phyloP scores from a whole-genome alignment of 2,888 invertebrate genomes.

The Hololepta plana region DNA sequence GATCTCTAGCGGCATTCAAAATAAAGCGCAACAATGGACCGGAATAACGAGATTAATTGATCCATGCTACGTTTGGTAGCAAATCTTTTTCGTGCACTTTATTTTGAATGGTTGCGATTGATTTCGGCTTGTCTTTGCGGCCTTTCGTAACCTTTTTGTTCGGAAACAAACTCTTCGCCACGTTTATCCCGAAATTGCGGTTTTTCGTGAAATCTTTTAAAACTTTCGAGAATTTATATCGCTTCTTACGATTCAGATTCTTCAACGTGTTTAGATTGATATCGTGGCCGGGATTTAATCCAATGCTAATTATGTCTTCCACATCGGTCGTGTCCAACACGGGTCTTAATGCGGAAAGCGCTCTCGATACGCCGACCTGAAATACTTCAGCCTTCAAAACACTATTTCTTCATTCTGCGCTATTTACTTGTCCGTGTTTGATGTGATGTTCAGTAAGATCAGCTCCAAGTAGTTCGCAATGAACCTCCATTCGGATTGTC shows the following conservation, averaged over 20 bases:
- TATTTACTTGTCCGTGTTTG: conserved; percentile 44
- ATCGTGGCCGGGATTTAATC: conserved; percentile 51
- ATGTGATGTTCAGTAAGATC: conserved; percentile 78
- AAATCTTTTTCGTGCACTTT: too few species aligned
- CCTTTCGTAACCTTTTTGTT: conserved; percentile 11
- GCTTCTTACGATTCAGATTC: conserved; percentile 15
- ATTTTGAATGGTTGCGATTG: too few species aligned
- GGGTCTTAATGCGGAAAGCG: conserved; percentile 53
- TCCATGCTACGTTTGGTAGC: too few species aligned
- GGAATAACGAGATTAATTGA: too few species aligned
- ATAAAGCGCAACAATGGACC: too few species aligned
- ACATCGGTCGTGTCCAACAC: conserved; percentile 27
- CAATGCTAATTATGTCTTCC: conserved; percentile 28
- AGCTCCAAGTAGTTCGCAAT: conserved; percentile 75
- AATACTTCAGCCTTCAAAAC: conserved; percentile 9
- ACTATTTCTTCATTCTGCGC: conserved; percentile 1
- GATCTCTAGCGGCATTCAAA: too few species aligned
- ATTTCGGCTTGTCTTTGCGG: too few species aligned
- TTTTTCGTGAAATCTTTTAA: conserved; percentile 20
- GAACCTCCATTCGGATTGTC: conserved; percentile 69
- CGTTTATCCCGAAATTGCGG: conserved; percentile 22
- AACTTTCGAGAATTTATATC: conserved; percentile 20
- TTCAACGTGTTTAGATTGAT: conserved; percentile 30
- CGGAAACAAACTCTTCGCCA: conserved; percentile 18
- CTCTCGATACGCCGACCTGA: conserved; percentile 46